A percentile compares a stretch with the other conserved stretches of the same genome.
Conservation (phyloP, 2,888 invertebrate species). For the Amiota mariae region DNA sequence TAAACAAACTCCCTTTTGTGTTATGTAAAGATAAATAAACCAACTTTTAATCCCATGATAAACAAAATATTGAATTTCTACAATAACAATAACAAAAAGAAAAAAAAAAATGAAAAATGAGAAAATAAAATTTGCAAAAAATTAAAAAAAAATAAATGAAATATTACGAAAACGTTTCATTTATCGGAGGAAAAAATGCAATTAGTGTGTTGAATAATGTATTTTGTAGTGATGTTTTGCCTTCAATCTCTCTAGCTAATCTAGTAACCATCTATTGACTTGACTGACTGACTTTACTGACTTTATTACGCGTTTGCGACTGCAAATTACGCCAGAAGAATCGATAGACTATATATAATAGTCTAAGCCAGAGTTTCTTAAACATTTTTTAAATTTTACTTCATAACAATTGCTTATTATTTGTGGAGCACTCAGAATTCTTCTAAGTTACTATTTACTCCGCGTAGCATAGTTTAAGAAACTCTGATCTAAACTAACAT, state of each 20-base stretch:
- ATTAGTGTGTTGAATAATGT: slow-evolving; percentile 59
- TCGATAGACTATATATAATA: slow-evolving; percentile 33
- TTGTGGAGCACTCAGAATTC: no score
- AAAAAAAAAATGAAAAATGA: not conserved
- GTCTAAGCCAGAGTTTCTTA: not conserved
- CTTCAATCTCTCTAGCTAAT: not conserved
- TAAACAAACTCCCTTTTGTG: no score
- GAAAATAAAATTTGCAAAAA: not conserved
- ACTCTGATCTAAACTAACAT: slow-evolving; percentile 7
- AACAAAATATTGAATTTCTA: no score
- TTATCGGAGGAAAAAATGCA: slow-evolving; percentile 46
- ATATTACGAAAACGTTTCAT: slow-evolving; percentile 54
- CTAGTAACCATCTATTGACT: slow-evolving; percentile 45
- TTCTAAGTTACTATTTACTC: no score
- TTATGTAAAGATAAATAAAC: no score
- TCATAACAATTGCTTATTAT: no score
- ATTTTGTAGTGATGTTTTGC: slow-evolving; percentile 38
- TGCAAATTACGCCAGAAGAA: slow-evolving; percentile 42
- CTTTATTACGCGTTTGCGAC: slow-evolving; percentile 31
- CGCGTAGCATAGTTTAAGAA: slow-evolving; percentile 30
- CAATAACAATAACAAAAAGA: no score
- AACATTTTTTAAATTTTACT: not conserved
- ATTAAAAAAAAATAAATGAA: slow-evolving; percentile 36
- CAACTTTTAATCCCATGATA: no score
- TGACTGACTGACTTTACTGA: slow-evolving; percentile 47